These are phyloP conservation scores for Maniola jurtina DNA, from an alignment of 1,140 invertebrate genomes.

Conservation along the genomic window DNA sequence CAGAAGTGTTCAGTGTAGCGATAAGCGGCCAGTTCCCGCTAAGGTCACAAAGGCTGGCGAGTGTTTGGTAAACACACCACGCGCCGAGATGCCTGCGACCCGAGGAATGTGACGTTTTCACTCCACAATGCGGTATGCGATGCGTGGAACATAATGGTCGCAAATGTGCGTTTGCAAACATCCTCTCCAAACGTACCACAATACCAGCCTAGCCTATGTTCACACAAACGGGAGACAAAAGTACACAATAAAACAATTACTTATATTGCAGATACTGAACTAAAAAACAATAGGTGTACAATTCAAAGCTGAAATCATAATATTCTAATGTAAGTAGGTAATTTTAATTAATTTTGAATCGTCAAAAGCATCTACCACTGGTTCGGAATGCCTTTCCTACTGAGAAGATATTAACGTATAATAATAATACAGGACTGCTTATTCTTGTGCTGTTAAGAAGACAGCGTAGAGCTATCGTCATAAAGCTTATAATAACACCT, in stretches of 20 bases:
- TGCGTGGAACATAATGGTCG: slow-evolving; percentile 14
- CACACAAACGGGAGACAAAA: too few relatives aligned
- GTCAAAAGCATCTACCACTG: too few relatives aligned
- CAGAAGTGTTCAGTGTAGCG: slow-evolving; percentile 25
- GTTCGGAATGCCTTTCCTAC: too few relatives aligned
- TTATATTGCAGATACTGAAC: too few relatives aligned
- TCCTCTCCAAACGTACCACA: background rate
- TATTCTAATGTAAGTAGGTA: too few relatives aligned
- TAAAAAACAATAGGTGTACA: too few relatives aligned
- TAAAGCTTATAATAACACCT: slow-evolving; percentile 18
- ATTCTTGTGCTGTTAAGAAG: background rate
- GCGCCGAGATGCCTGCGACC: slow-evolving; percentile 40
- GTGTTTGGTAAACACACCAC: slow-evolving; percentile 56
- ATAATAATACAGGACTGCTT: too few relatives aligned
- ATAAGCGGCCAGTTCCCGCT: slow-evolving; percentile 37
- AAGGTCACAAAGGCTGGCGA: slow-evolving; percentile 49
- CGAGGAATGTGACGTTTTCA: slow-evolving; percentile 57
- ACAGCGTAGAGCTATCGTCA: slow-evolving; percentile 2
- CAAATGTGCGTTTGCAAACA: slow-evolving; percentile 7
- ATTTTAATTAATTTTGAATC: too few relatives aligned
- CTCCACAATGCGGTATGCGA: slow-evolving; percentile 31
- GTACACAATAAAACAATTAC: too few relatives aligned
- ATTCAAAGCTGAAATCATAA: too few relatives aligned
- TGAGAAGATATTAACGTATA: too few relatives aligned
- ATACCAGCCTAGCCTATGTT: too few relatives aligned